Evolutionary conservation across 2,113 vertebrate genomes (phyloP).

Genomic region (Zosterops hypoxanthus): DNA sequence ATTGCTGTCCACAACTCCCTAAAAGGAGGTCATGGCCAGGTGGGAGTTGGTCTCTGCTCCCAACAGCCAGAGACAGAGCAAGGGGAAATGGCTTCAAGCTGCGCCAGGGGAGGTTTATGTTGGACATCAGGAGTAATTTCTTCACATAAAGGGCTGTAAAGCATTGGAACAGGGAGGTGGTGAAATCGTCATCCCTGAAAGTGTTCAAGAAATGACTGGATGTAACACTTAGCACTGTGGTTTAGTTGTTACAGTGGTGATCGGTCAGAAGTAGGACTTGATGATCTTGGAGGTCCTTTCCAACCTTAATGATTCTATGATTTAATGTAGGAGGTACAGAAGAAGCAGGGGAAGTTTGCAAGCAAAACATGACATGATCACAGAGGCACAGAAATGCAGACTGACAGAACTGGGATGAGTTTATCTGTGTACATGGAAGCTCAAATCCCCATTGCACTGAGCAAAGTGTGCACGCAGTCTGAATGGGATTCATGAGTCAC

Average conservation of each 20-base stretch:
- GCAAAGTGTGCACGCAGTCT: neutral
- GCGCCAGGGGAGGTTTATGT: rapidly evolving
- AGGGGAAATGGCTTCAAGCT: neutral
- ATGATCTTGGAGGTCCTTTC: neutral
- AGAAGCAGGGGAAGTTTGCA: neutral
- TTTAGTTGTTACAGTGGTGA: neutral
- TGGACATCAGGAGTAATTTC: neutral
- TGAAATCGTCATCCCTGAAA: neutral
- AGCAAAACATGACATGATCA: neutral
- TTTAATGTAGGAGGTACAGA: neutral
- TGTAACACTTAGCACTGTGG: rapidly evolving
- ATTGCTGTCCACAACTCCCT: neutral
- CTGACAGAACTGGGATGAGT: neutral
- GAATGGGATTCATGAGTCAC: neutral
- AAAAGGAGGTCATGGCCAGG: neutral
- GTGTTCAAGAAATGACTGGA: neutral
- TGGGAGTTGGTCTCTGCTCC: rapidly evolving
- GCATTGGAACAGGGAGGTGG: neutral
- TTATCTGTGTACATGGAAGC: neutral
- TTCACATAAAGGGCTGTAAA: neutral
- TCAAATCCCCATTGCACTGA: rapidly evolving
- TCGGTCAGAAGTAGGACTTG: neutral
- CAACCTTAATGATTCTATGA: neutral
- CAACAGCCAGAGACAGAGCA: neutral
- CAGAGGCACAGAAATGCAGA: neutral